Evolutionary conservation across 2,113 vertebrate species (phyloP).

Genomic region (Indicator indicator): DNA sequence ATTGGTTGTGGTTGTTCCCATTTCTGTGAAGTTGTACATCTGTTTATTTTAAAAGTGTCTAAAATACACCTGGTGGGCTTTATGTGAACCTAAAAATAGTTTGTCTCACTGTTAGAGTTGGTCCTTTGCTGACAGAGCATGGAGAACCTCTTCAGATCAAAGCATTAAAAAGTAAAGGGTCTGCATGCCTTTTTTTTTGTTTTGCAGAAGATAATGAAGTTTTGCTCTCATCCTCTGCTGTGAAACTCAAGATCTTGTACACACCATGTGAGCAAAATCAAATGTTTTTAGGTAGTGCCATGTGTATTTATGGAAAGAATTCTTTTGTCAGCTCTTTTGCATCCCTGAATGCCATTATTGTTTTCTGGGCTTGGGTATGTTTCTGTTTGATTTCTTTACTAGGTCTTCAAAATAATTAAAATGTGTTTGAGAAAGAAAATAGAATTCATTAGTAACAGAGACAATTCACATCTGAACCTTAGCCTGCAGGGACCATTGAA

Average conservation of each 20-base stretch:
- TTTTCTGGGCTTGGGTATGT: background rate
- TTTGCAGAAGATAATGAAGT: background rate
- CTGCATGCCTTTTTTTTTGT: background rate
- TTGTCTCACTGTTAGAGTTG: background rate
- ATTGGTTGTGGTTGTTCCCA: fast-evolving
- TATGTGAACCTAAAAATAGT: background rate
- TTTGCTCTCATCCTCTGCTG: background rate
- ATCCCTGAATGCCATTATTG: background rate
- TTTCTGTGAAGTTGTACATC: background rate
- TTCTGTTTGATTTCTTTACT: background rate
- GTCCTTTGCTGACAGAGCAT: background rate
- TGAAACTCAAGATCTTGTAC: background rate
- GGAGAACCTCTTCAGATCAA: background rate
- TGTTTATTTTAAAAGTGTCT: background rate
- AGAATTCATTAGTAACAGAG: background rate
- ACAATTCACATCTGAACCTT: background rate
- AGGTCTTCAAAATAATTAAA: background rate
- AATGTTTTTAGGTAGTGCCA: background rate
- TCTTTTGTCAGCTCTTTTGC: background rate
- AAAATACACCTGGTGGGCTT: background rate
- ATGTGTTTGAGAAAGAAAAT: background rate
- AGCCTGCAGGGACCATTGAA: background rate
- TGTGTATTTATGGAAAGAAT: background rate
- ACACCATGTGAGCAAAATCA: background rate
- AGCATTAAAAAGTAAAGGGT: background rate